Evolutionary conservation across 1,140 invertebrate genomes (phyloP), one percentile per base, ranked within the genome.

Genomic region (Papilio glaucus): DNA sequence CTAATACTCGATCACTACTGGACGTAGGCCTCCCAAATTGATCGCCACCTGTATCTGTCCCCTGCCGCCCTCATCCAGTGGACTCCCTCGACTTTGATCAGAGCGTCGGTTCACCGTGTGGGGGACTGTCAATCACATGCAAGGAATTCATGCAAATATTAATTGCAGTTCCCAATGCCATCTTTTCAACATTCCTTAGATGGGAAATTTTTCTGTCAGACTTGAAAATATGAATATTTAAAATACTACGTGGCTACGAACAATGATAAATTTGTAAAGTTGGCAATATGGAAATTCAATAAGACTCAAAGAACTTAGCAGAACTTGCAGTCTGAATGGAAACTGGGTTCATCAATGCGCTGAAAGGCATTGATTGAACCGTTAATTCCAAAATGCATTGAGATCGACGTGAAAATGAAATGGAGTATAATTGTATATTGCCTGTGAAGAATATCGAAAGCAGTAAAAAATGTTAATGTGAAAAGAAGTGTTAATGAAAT

Each of bases 321-420:
- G 21, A 57, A 57, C 18, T 57, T 57, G 9, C 49, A 57, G 1
- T 12, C 49, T 57, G 49, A 57, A 57, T 24, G 49, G 49, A 57
- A 57, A 57, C 49, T 26, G 49, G 49, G 49, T 57, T 21, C 21
- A 57, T 57, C 49, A 57, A 24, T 57, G 49, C 21, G 1, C 49
- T 57, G 49, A 24, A 24, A 26, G 49, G 49, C 49, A 57, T 57
- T 57, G 49, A 57, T 57, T 57, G 49, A 26, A 57, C 10, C 21
- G 21, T 18, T 26, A 26, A 24, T 57, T 26, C 49, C 21, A 12
- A 57, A 57, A 57, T 21, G 18, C 10, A 57, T 57, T 57, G 49
- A 57, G 24, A 57, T 2, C 21, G 3, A 4, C 18, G 49, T 24
- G 9, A 10, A 57, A 26, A 57, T 24, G 9, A 26, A 53, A 53